These are phyloP conservation scores for Liodrosophila aerea DNA, from an alignment of 2,888 invertebrate genomes.

Conservation along the genomic window DNA sequence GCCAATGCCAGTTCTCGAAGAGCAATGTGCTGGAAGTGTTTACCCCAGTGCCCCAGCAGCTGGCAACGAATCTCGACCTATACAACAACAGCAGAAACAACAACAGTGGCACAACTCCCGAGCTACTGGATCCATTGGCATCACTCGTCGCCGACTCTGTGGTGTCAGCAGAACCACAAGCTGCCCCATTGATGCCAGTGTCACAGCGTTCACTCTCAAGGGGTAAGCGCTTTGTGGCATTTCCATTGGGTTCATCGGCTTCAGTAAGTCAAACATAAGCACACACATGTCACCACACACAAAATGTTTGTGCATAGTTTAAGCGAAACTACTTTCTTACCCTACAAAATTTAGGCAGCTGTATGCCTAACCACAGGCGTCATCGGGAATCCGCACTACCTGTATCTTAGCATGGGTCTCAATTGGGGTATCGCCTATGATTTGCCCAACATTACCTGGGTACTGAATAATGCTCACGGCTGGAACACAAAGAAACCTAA, in stretches of 20 bases:
- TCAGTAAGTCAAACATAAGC: constrained; percentile 81
- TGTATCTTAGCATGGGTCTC: constrained; percentile 86
- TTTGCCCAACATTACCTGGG: constrained; percentile 85
- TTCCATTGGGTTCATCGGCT: constrained; percentile 84
- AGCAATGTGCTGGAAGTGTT: constrained; percentile 45
- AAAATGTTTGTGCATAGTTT: constrained; percentile 28
- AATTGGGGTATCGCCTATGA: constrained; percentile 89
- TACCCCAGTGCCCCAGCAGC: constrained; percentile 17
- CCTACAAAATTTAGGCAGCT: constrained; percentile 80
- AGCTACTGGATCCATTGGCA: constrained; percentile 33
- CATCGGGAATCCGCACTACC: constrained; percentile 84
- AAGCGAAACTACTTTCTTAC: constrained; percentile 20
- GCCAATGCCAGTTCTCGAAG: constrained; percentile 28
- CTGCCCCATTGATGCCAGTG: constrained; percentile 41
- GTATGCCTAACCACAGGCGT: constrained; percentile 85
- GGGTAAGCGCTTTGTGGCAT: constrained; percentile 84
- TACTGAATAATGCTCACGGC: constrained; percentile 80
- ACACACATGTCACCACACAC: constrained; percentile 14
- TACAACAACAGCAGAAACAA: constrained; percentile 42
- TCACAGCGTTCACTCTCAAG: constrained; percentile 69
- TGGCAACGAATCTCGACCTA: constrained; percentile 29
- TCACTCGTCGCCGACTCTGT: constrained; percentile 43
- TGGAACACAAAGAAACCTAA: constrained; percentile 53
- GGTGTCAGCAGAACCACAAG: background rate
- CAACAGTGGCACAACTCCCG: constrained; percentile 53